Evolutionary conservation across 2,113 vertebrate species (phyloP).

Genomic region (Atherinomorus stipes): DNA sequence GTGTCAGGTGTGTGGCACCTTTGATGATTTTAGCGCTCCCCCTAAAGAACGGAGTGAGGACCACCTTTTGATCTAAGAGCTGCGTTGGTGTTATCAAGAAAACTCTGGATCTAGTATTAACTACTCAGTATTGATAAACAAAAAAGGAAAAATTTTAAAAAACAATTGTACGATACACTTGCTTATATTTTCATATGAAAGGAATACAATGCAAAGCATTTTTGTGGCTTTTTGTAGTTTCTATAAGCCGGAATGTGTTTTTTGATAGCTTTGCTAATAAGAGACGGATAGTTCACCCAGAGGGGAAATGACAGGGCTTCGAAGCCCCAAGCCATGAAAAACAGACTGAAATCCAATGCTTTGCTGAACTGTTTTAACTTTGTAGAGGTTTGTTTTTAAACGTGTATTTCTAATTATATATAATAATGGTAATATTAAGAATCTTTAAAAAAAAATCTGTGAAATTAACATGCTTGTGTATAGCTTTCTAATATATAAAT

Average conservation of each 20-base stretch:
- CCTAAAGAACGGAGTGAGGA: slow-evolving; percentile 86
- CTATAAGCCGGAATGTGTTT: slow-evolving; percentile 99
- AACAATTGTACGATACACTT: slow-evolving; percentile 98
- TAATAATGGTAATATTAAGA: slow-evolving; percentile 98
- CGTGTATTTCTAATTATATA: slow-evolving; percentile 99
- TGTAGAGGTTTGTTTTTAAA: slow-evolving; percentile 99
- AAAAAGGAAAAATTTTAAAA: slow-evolving; percentile 83
- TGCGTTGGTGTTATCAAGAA: slow-evolving; percentile 89
- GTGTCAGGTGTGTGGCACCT: slow-evolving; percentile 79
- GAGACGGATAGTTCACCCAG: slow-evolving; percentile 87
- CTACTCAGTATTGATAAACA: slow-evolving; percentile 93
- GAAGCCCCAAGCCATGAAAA: slow-evolving; percentile 94
- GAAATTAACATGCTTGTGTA: slow-evolving; percentile 99
- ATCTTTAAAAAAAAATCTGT: slow-evolving; percentile 99
- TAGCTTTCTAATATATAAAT: slow-evolving; percentile 99
- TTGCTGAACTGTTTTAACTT: slow-evolving; percentile 99
- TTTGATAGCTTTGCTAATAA: slow-evolving; percentile 99
- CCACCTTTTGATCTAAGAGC: slow-evolving; percentile 89
- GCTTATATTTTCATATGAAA: slow-evolving; percentile 99
- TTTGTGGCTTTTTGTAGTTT: slow-evolving; percentile 99
- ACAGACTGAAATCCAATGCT: slow-evolving; percentile 91
- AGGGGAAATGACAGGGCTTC: slow-evolving; percentile 86
- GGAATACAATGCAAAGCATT: slow-evolving; percentile 99
- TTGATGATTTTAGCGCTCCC: slow-evolving; percentile 69
- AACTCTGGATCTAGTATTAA: slow-evolving; percentile 94